Evolutionary conservation across 1,140 invertebrate species (phyloP).

Genomic region (Parasteatoda tepidariorum): DNA sequence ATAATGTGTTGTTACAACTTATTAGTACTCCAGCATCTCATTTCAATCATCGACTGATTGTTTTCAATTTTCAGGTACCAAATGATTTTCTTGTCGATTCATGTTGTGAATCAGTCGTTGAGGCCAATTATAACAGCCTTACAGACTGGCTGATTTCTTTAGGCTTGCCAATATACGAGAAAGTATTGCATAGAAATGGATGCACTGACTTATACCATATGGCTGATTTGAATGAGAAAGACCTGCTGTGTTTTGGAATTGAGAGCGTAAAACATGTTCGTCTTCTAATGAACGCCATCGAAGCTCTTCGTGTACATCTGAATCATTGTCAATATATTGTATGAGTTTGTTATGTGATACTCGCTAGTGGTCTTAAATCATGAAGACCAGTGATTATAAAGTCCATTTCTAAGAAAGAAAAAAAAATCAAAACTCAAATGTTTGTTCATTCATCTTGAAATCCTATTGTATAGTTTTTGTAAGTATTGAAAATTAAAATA

Average conservation of each 20-base stretch:
- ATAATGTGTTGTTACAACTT: too few species aligned
- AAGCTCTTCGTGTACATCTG: constrained; percentile 62
- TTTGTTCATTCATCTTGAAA: too few species aligned
- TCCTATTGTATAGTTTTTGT: too few species aligned
- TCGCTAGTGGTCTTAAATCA: too few species aligned
- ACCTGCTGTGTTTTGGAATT: constrained; percentile 61
- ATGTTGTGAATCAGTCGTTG: constrained; percentile 65
- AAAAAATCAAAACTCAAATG: too few species aligned
- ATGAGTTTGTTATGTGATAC: too few species aligned
- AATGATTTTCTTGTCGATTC: constrained; percentile 68
- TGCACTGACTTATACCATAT: constrained; percentile 53
- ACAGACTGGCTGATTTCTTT: constrained; percentile 68
- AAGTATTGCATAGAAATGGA: constrained; percentile 51
- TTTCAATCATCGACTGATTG: not conserved
- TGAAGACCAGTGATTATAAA: too few species aligned
- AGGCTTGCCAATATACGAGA: constrained; percentile 69
- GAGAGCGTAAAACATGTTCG: constrained; percentile 60
- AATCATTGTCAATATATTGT: constrained; percentile 47
- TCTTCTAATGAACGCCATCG: constrained; percentile 61
- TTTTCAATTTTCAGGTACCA: constrained; percentile 66
- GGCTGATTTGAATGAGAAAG: constrained; percentile 59
- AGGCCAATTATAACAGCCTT: constrained; percentile 68
- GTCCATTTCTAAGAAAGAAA: too few species aligned
- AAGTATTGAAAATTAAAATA: too few species aligned
- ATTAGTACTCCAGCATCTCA: too few species aligned